phyloP scores from a whole-genome alignment of 2,888 invertebrate genomes.

The Rhagonycha fulva region DNA sequence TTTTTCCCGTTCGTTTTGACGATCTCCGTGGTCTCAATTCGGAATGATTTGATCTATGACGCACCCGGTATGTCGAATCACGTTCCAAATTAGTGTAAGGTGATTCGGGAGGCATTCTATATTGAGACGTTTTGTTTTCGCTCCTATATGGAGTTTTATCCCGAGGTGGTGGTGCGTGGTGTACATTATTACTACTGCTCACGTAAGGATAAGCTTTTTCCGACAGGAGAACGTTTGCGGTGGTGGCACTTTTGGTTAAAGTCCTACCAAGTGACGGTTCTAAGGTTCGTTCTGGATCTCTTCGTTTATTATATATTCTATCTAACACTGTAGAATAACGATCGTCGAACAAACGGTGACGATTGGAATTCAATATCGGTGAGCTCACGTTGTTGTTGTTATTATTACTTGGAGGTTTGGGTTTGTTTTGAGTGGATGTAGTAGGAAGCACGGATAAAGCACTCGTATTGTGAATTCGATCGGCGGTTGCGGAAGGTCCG shows the following conservation, averaged over 20 bases:
- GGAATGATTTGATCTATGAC: slow-evolving; percentile 52
- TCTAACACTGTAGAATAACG: slow-evolving; percentile 79
- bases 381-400: slow-evolving; percentile 22
- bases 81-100: slow-evolving; percentile 51
- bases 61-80: slow-evolving; percentile 46
- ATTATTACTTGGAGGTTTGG: background rate
- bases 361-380: slow-evolving; percentile 58
- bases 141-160: slow-evolving; percentile 68
- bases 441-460: slow-evolving; percentile 8
- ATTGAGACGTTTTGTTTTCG: slow-evolving; percentile 22
- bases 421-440: background rate
- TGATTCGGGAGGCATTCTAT: slow-evolving; percentile 43
- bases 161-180: slow-evolving; percentile 53
- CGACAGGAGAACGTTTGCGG: slow-evolving; percentile 65
- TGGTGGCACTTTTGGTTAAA: slow-evolving; percentile 73
- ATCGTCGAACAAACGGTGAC: slow-evolving; percentile 71
- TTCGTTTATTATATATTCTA: slow-evolving; percentile 65
- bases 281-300: slow-evolving; percentile 69
- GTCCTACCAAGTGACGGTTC: slow-evolving; percentile 62
- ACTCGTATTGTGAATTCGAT: slow-evolving; percentile 13
- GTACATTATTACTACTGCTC: slow-evolving; percentile 46
- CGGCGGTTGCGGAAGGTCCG: slow-evolving; percentile 67
- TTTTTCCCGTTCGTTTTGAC: slow-evolving; percentile 64
- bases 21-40: slow-evolving; percentile 51
- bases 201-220: slow-evolving; percentile 70